Percentiles rank a stretch among this genome's conserved stretches.
Evolutionary conservation across 2,888 invertebrate species (phyloP).

Genomic region (Chloroclysta siterata): DNA sequence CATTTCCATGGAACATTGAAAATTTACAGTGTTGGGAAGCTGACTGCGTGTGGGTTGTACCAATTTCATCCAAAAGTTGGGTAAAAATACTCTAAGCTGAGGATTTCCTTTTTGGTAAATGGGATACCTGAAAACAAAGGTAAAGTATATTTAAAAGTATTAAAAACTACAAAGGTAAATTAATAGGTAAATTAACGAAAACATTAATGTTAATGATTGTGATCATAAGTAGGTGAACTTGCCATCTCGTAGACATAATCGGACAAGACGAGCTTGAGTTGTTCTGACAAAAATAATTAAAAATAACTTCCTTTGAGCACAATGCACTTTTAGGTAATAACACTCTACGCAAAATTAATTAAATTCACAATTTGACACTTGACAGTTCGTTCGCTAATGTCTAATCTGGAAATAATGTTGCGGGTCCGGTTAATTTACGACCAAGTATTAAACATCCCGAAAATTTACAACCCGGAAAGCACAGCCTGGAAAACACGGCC

Average conservation of each 20-base stretch:
- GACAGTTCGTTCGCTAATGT: too few species aligned
- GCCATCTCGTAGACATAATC: conserved; percentile 76
- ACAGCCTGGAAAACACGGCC: too few species aligned
- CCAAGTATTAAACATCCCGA: too few species aligned
- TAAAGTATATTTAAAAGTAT: too few species aligned
- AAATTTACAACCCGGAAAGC: too few species aligned
- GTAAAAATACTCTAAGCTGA: conserved; percentile 96
- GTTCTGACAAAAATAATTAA: not conserved
- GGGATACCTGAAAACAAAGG: conserved; percentile 92
- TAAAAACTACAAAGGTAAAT: not conserved
- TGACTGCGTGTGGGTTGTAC: conserved; percentile 88
- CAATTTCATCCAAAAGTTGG: conserved; percentile 99
- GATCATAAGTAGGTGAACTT: conserved; percentile 32
- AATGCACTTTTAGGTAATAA: too few species aligned
- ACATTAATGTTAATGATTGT: too few species aligned
- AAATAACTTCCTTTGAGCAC: not conserved
- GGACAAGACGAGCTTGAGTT: not conserved
- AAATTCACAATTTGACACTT: too few species aligned
- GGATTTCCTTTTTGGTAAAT: conserved; percentile 96
- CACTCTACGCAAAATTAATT: too few species aligned
- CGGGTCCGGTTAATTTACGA: too few species aligned
- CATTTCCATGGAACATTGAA: conserved; percentile 97
- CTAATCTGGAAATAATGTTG: too few species aligned
- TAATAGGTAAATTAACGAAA: not conserved
- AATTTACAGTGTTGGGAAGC: conserved; percentile 93